Percentiles rank a stretch among this genome's conserved stretches.
Evolutionary conservation across 2,797 vertebrate genomes (phyloP).

Genomic region (Sciaenops ocellatus): DNA sequence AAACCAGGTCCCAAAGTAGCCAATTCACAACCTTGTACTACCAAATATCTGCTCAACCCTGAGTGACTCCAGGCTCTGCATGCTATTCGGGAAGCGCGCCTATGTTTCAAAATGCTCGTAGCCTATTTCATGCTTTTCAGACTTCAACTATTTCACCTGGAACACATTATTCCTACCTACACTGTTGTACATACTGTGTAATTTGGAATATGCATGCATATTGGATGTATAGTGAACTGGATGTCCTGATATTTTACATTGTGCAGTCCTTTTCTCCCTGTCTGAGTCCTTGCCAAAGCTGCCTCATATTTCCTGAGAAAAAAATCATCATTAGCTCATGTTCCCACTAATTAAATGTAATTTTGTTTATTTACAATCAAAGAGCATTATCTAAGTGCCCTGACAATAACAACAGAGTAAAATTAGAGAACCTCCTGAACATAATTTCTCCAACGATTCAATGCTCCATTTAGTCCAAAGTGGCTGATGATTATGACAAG

Average conservation of each 20-base stretch:
- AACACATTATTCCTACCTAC: conserved; percentile 2
- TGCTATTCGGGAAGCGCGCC: conserved; percentile 7
- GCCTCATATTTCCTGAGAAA: neutral
- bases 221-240: conserved; percentile 17
- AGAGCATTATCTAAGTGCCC: conserved; percentile 22
- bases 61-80: conserved; percentile 21
- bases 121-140: conserved; percentile 52
- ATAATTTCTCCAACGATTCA: conserved; percentile 29
- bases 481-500: conserved; percentile 57
- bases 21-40: conserved; percentile 7
- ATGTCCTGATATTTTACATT: conserved; percentile 4
- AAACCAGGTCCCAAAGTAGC: neutral
- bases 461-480: conserved; percentile 54
- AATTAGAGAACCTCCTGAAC: conserved; percentile 26
- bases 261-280: neutral
- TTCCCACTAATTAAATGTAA: conserved; percentile 29
- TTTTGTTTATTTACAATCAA: conserved; percentile 44
- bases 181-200: conserved; percentile 12
- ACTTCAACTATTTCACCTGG: conserved; percentile 39
- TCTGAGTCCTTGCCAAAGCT: too few relatives aligned
- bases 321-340: conserved; percentile 28
- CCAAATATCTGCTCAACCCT: conserved; percentile 22
- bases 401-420: conserved; percentile 19
- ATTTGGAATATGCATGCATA: conserved; percentile 37
- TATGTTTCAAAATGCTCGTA: conserved; percentile 16